phyloP scores from a whole-genome alignment of 2,113 vertebrate genomes.

The Platysternon megacephalum region DNA sequence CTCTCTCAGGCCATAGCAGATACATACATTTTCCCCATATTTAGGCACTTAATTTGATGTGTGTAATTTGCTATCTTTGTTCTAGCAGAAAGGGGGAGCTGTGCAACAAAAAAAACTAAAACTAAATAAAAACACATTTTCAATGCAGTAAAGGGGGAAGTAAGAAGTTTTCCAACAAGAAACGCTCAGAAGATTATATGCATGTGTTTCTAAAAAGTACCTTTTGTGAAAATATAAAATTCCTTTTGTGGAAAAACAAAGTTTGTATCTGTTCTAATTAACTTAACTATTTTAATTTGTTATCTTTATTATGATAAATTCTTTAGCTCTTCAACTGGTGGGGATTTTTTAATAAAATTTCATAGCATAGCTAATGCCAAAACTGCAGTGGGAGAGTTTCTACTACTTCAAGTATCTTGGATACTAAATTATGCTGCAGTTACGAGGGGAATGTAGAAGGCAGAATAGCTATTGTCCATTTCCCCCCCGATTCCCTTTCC shows the following conservation, averaged over 20 bases:
- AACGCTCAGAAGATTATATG: rapidly evolving
- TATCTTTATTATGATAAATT: neutral
- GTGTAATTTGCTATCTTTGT: no score
- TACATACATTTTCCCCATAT: neutral
- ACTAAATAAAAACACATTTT: rapidly evolving
- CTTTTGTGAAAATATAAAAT: neutral
- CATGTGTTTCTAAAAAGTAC: rapidly evolving
- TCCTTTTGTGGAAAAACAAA: neutral
- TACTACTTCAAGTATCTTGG: neutral
- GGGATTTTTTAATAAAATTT: neutral
- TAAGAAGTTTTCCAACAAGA: neutral
- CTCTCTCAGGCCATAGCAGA: neutral
- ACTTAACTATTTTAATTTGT: neutral
- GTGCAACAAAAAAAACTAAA: neutral
- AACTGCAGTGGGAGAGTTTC: neutral
- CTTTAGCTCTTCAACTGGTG: neutral
- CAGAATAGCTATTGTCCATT: rapidly evolving
- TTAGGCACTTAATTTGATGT: neutral
- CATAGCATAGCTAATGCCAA: neutral
- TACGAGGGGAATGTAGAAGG: neutral
- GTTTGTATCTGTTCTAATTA: neutral
- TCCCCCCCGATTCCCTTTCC: slow-evolving; percentile 17
- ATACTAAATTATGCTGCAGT: neutral
- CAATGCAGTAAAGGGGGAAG: neutral
- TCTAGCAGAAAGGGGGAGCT: neutral